phyloP scores from a whole-genome alignment of 2,797 vertebrate genomes.

The Distichodus sexfasciatus region DNA sequence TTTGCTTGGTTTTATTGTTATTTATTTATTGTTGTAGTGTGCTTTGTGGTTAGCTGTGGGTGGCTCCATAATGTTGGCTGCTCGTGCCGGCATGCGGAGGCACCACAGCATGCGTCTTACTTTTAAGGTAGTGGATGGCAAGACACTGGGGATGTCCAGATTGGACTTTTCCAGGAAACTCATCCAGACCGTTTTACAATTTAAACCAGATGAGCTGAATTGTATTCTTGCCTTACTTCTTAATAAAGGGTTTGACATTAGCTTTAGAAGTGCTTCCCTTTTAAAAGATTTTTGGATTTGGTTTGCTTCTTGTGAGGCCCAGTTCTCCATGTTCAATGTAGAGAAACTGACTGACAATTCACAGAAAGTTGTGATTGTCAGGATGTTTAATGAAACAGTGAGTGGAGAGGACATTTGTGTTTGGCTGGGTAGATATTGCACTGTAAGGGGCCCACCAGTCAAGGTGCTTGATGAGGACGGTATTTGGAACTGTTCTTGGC shows the following conservation, averaged over 20 bases:
- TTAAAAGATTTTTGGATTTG: background rate
- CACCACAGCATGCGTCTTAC: background rate
- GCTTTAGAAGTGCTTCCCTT: background rate
- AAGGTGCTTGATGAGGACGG: constrained; percentile 24
- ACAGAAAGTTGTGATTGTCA: background rate
- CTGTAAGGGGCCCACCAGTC: background rate
- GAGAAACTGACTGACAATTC: constrained; percentile 25
- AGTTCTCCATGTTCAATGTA: constrained; percentile 1
- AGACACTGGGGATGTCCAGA: background rate
- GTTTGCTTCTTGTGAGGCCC: background rate
- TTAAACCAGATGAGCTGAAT: fast-evolving
- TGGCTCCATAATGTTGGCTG: background rate
- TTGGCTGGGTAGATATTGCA: constrained; percentile 27
- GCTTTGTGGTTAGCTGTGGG: background rate
- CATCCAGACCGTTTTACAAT: background rate
- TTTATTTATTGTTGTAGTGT: background rate
- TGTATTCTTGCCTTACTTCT: background rate
- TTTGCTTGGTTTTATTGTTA: background rate
- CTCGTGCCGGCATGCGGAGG: constrained; percentile 8
- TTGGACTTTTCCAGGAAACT: background rate
- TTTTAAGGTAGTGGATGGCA: background rate
- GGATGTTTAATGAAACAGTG: constrained; percentile 31
- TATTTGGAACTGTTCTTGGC: constrained; percentile 37
- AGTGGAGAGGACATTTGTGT: constrained; percentile 5
- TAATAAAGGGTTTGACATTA: background rate